Evolutionary conservation across 30 jellyfish, hydroid and myxozoan genomes (phyloP), one percentile per base, ranked within the genome.

Genomic region (Hydra vulgaris): DNA sequence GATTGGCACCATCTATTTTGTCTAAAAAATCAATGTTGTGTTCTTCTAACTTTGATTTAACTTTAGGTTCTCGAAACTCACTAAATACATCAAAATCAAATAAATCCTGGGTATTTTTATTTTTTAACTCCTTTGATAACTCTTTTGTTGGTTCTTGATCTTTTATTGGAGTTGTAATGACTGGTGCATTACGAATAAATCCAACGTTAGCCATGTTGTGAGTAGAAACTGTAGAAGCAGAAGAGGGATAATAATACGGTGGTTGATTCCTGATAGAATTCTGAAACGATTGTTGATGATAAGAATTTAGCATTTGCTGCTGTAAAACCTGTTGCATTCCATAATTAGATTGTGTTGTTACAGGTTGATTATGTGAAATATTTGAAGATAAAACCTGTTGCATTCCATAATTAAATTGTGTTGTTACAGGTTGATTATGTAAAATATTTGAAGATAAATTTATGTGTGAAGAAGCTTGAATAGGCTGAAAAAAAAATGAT

Each of bases 51-150:
- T 78, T 55, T 24, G 56, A 23, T 26, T 78, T 78, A 20, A 54
- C 0, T 23, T 67, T 69, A 7, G 87, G 87, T 18, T 18, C 18
- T 21, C 85, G 67, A 70, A 80, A 80, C 26, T 80, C 87, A 66
- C 90, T 75, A 68, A 83, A 83, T 16, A 83, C 90, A 74, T 83
- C 90, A 75, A 83, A 83, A 67, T 83, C 90, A 17, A 83, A 27
- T 52, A 83, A 61, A 68, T 83, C 89, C 15, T 53, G 16, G 17
- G 54, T 1, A 74, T 5, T n/a, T 23, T 21, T 77, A 8, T 54
- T 79, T 77, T 24, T 77, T 73, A 26, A 26, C 22, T 78, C 68
- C 15, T 7, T 26, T 0, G 83, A n/a, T 20, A 71, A n/a, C 69
- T 22, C 21, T 53, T 17, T 27, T 0, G 85, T 26, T 18, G 1